phyloP scores from a whole-genome alignment of 35 echinoderm and acorn worm species.

The Nesometra sesokonis region DNA sequence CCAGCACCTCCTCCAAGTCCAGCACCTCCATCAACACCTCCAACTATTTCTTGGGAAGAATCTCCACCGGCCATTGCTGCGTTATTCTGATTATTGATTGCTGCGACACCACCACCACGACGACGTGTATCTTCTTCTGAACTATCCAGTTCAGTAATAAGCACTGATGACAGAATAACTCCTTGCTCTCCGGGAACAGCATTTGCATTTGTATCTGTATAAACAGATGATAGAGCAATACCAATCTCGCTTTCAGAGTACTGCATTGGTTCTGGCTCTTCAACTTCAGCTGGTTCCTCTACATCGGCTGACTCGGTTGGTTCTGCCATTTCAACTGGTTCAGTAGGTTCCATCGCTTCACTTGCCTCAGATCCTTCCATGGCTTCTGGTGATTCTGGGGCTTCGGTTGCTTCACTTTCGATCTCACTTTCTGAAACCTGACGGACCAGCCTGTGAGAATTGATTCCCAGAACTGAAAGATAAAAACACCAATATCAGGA shows the following conservation, averaged over 20 bases:
- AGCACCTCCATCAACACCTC: neutral
- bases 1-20: neutral
- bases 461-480: neutral
- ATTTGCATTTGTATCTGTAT: too few species aligned
- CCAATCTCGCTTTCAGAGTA: too few species aligned
- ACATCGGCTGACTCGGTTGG: too few species aligned
- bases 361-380: neutral
- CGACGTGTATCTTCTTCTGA: neutral
- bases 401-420: too few species aligned
- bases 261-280: neutral
- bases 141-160: neutral
- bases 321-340: too few species aligned
- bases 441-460: neutral
- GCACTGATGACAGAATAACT: neutral
- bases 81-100: too few species aligned
- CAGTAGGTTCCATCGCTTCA: neutral
- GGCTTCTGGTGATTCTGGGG: too few species aligned
- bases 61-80: neutral
- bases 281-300: too few species aligned
- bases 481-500: too few species aligned
- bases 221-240: too few species aligned
- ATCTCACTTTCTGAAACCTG: neutral
- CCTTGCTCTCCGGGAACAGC: neutral
- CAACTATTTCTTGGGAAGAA: neutral
- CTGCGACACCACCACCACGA: neutral